These are phyloP conservation scores for Scaeva pyrastri DNA, from an alignment of 2,888 invertebrate genomes.

Conservation along the genomic window DNA sequence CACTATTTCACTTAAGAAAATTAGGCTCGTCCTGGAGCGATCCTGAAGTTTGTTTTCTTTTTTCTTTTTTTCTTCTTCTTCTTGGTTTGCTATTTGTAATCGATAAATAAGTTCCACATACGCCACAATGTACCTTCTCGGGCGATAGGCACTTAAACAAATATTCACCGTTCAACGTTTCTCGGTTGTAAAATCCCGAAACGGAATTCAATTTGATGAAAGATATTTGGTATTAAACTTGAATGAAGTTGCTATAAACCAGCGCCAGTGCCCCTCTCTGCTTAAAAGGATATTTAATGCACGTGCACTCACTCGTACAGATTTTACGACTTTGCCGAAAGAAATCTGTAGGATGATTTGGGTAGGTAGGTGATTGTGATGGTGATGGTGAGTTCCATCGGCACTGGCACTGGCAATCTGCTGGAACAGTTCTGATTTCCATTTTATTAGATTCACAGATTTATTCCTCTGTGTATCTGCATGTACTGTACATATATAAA, in stretches of 20 bases:
- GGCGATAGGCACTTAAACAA: slow-evolving; percentile 15
- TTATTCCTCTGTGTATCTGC: slow-evolving; percentile 44
- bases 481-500: too few relatives aligned
- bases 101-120: slow-evolving; percentile 66
- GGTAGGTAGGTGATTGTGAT: too few relatives aligned
- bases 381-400: background rate
- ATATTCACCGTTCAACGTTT: slow-evolving; percentile 27
- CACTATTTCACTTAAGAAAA: slow-evolving; percentile 70
- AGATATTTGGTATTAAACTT: slow-evolving; percentile 66
- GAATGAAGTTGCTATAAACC: slow-evolving; percentile 73
- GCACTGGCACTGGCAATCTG: background rate
- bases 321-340: slow-evolving; percentile 69
- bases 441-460: slow-evolving; percentile 75
- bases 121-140: slow-evolving; percentile 25
- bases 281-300: slow-evolving; percentile 73
- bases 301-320: slow-evolving; percentile 74
- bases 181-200: slow-evolving; percentile 58
- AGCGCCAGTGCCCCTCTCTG: slow-evolving; percentile 22
- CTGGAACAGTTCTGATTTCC: slow-evolving; percentile 68
- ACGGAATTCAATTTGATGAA: slow-evolving; percentile 74
- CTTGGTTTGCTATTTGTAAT: slow-evolving; percentile 24
- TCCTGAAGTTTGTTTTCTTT: background rate
- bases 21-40: slow-evolving; percentile 53
- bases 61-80: background rate
- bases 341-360: slow-evolving; percentile 41